Evolutionary conservation across 2,113 vertebrate genomes (phyloP).

Genomic region (Hipposideros armiger): DNA sequence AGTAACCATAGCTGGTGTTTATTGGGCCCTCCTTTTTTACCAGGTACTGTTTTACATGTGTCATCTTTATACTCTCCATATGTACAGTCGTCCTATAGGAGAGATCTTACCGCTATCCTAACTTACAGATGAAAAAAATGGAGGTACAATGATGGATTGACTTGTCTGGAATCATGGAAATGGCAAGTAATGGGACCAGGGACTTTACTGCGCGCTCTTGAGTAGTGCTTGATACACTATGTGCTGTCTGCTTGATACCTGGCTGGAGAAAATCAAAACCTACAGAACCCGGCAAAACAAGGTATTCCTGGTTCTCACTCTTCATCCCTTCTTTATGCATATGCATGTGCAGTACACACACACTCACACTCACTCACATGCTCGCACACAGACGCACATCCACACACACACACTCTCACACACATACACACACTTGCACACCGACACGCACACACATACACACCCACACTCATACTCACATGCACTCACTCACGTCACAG

Average conservation of each 20-base stretch:
- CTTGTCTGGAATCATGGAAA: neutral
- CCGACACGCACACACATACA: neutral
- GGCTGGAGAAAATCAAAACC: neutral
- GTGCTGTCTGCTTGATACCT: neutral
- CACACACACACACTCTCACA: neutral
- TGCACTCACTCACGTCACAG: neutral
- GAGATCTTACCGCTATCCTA: neutral
- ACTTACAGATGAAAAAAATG: neutral
- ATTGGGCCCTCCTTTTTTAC: neutral
- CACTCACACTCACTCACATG: neutral
- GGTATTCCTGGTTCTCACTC: neutral
- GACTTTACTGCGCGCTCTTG: fast-evolving
- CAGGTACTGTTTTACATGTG: too few relatives aligned
- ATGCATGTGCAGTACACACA: fast-evolving
- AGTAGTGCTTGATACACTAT: fast-evolving
- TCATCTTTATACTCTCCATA: neutral
- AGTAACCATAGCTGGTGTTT: neutral
- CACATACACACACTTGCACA: neutral
- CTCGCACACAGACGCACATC: too few relatives aligned
- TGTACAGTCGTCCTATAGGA: neutral
- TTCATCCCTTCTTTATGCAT: neutral
- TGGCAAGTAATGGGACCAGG: fast-evolving
- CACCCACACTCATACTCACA: neutral
- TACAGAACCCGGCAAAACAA: neutral
- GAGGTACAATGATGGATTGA: fast-evolving